phyloP scores from a whole-genome alignment of 2,888 invertebrate genomes.

The Epinotia ramella region DNA sequence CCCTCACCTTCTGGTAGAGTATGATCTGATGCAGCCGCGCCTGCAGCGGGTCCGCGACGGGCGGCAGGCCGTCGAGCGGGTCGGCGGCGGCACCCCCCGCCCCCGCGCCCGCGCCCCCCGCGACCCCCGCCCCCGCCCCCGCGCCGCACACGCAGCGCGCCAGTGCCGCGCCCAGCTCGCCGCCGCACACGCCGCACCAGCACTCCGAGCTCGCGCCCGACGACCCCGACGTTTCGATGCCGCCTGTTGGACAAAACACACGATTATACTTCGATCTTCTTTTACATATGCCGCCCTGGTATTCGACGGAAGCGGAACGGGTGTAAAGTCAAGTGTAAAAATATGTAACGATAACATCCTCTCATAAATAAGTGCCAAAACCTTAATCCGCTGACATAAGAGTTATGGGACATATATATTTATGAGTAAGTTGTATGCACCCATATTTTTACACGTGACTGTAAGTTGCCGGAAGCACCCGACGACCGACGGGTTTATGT shows the following conservation, averaged over 20 bases:
- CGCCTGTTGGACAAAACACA: constrained; percentile 53
- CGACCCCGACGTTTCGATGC: constrained; percentile 61
- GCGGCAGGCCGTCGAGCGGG: constrained; percentile 90
- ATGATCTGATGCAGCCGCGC: constrained; percentile 93
- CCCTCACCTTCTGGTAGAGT: constrained; percentile 89
- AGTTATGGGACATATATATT: no score
- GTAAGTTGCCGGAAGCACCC: no score
- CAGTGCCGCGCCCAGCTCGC: constrained; percentile 50
- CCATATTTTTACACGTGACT: no score
- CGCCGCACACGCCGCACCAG: constrained; percentile 56
- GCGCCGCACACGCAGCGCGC: constrained; percentile 54
- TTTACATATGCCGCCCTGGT: neutral
- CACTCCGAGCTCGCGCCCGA: constrained; percentile 54
- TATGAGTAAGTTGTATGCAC: no score
- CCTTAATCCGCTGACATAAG: no score
- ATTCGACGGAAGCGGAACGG: neutral
- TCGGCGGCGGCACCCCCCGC: constrained; percentile 70
- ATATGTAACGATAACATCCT: no score
- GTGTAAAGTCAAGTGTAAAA: no score
- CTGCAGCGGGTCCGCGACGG: constrained; percentile 89
- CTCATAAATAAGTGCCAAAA: no score
- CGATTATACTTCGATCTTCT: neutral
- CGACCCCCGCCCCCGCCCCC: constrained; percentile 46
- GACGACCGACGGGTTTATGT: no score
- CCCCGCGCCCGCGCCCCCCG: constrained; percentile 53